Conservation (phyloP, 2,797 vertebrate genomes). For the Tamandua tetradactyla region DNA sequence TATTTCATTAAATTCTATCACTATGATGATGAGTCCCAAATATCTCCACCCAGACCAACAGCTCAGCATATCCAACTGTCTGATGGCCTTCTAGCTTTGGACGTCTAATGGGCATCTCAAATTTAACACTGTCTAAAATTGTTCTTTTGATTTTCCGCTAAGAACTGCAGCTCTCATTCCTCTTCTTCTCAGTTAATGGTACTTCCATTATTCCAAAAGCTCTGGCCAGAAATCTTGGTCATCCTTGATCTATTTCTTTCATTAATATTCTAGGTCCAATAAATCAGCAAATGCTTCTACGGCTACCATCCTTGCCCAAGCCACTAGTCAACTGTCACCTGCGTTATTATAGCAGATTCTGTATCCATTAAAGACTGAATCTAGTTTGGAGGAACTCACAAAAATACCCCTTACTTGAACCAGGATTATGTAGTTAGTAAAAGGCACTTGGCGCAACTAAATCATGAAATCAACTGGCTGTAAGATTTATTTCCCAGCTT, state of each 20-base stretch:
- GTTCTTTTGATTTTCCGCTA: not conserved
- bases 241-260: not conserved
- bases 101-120: not conserved
- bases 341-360: not conserved
- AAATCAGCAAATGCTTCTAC: not conserved
- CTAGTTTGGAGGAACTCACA: not conserved
- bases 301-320: not conserved
- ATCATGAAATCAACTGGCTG: not conserved
- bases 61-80: not conserved
- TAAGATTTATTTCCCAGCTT: constrained; percentile 21
- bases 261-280: not conserved
- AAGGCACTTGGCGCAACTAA: constrained; percentile 22
- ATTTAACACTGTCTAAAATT: constrained; percentile 35
- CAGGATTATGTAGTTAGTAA: not conserved
- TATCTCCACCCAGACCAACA: not conserved
- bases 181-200: not conserved
- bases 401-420: not conserved
- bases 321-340: not conserved
- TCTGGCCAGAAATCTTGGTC: not conserved
- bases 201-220: not conserved
- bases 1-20: not conserved
- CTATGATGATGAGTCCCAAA: not conserved
- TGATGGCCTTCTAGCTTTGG: not conserved
- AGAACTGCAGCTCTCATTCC: not conserved
- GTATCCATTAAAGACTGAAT: not conserved